Percentiles rank a stretch among this genome's conserved stretches.
phyloP scores from a whole-genome alignment of 2,113 vertebrate species.

The Drymodes brunneopygia region DNA sequence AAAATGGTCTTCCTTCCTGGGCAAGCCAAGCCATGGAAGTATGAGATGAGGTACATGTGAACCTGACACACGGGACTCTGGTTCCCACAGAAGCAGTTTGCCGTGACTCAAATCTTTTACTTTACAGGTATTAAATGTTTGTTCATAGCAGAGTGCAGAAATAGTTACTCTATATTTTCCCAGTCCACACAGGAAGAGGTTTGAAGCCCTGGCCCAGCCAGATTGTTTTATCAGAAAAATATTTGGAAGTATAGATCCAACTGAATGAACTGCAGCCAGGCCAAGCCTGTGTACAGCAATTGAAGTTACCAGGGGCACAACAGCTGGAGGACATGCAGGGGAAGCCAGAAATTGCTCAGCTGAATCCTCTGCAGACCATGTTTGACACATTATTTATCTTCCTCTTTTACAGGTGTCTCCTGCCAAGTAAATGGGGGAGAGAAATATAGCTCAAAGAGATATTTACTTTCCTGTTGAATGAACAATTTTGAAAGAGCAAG shows the following conservation, averaged over 20 bases:
- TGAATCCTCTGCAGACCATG: conserved; percentile 61
- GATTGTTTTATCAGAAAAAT: conserved; percentile 29
- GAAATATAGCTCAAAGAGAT: conserved; percentile 44
- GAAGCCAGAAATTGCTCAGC: conserved; percentile 60
- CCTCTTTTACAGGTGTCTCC: conserved; percentile 54
- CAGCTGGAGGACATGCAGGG: conserved; percentile 58
- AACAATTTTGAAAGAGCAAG: conserved; percentile 54
- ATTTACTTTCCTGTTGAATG: conserved; percentile 63
- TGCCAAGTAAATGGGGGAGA: conserved; percentile 53
- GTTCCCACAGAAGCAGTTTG: neutral
- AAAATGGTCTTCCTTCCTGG: neutral
- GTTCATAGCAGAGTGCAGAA: neutral
- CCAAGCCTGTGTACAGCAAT: conserved; percentile 9
- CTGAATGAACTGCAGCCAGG: conserved; percentile 10
- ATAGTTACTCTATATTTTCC: neutral
- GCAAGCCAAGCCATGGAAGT: neutral
- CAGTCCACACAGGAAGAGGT: neutral
- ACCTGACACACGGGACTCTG: neutral
- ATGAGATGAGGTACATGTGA: neutral
- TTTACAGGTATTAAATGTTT: neutral
- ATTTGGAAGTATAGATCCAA: conserved; percentile 33
- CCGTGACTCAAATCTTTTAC: neutral
- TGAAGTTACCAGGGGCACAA: conserved; percentile 43
- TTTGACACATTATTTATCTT: conserved; percentile 71
- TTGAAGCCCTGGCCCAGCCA: neutral